These are phyloP conservation scores for Morone saxatilis DNA, from an alignment of 2,113 vertebrate genomes.

Conservation along the genomic window DNA sequence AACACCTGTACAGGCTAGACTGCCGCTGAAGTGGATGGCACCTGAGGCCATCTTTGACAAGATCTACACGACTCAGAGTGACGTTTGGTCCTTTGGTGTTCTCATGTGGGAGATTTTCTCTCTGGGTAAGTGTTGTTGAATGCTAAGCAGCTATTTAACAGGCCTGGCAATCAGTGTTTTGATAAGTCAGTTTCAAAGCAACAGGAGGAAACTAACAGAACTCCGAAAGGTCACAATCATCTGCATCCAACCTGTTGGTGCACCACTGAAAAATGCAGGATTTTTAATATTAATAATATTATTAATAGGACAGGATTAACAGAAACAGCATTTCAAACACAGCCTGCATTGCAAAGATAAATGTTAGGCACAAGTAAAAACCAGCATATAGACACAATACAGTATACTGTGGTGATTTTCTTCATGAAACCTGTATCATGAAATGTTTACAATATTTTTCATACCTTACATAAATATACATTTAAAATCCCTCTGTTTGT, in stretches of 20 bases:
- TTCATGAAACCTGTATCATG: too few relatives aligned
- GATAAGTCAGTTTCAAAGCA: neutral
- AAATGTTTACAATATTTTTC: too few relatives aligned
- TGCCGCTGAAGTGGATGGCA: conserved; percentile 97
- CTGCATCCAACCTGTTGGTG: neutral
- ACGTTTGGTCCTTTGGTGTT: conserved; percentile 96
- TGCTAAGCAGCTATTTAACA: neutral
- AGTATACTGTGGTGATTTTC: neutral
- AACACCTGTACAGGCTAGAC: conserved; percentile 85
- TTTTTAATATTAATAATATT: too few relatives aligned
- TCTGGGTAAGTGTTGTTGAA: conserved; percentile 85
- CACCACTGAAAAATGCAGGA: neutral
- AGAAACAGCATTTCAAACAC: neutral
- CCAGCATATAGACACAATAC: neutral
- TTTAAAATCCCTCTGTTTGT: neutral
- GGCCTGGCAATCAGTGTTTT: neutral
- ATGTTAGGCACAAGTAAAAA: neutral
- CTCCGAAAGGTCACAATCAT: neutral
- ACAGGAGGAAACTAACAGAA: neutral
- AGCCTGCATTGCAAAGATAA: neutral
- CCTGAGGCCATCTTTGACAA: conserved; percentile 97
- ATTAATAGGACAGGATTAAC: neutral
- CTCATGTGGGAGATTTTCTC: conserved; percentile 98
- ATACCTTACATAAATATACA: neutral
- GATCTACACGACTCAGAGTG: conserved; percentile 95